phyloP scores from a whole-genome alignment of 2,888 invertebrate genomes.

The Stenolophus ochropezus region DNA sequence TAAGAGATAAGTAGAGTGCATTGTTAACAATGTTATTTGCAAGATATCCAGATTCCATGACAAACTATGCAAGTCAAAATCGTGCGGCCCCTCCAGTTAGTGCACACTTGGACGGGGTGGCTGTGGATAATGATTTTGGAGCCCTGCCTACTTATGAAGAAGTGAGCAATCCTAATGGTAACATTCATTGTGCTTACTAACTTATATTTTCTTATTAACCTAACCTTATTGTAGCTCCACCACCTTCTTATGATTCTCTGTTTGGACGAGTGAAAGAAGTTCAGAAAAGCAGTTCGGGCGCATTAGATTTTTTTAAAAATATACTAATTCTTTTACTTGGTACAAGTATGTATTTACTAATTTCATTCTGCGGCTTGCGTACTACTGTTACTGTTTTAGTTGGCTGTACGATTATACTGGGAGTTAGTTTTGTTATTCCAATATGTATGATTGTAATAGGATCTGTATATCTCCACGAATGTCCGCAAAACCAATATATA shows the following conservation, averaged over 20 bases:
- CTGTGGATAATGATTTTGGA: conserved; percentile 68
- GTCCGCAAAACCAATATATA: conserved; percentile 80
- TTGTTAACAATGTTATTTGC: conserved; percentile 31
- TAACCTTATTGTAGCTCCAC: conserved; percentile 74
- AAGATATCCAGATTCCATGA: conserved; percentile 62
- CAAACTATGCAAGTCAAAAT: conserved; percentile 63
- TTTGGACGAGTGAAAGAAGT: conserved; percentile 80
- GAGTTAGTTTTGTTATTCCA: conserved; percentile 79
- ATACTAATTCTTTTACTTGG: conserved; percentile 77
- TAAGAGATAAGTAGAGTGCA: not conserved
- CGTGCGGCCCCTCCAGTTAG: conserved; percentile 65
- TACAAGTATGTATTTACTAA: conserved; percentile 75
- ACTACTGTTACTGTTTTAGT: conserved; percentile 72
- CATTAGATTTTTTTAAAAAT: conserved; percentile 79
- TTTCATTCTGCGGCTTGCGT: not conserved
- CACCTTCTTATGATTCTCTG: conserved; percentile 81
- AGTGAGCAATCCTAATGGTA: conserved; percentile 78
- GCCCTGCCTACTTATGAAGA: conserved; percentile 80
- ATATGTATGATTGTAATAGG: conserved; percentile 83
- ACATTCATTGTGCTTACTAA: conserved; percentile 57
- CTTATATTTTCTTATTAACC: not conserved
- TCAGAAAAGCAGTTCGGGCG: conserved; percentile 77
- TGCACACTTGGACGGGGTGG: conserved; percentile 65
- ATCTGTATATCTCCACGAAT: conserved; percentile 78
- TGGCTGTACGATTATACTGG: conserved; percentile 80